A percentile compares a stretch with the other conserved stretches of the same genome.
Evolutionary conservation across 2,888 invertebrate genomes (phyloP).

Genomic region (Itoplectis maculator): DNA sequence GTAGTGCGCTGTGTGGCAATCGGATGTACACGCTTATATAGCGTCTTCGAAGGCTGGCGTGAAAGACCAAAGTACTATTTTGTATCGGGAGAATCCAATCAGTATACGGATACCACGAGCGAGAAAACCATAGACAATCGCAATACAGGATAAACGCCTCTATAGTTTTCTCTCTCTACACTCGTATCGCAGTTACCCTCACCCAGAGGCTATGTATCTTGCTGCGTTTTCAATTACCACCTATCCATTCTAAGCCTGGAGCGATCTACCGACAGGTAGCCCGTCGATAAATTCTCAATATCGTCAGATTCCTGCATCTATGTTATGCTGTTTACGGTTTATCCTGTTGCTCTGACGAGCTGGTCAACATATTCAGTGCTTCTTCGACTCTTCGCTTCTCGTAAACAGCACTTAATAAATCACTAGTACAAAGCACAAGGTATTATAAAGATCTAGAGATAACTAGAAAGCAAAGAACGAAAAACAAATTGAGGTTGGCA

Average conservation of each 20-base stretch:
- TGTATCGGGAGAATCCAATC: slow-evolving; percentile 61
- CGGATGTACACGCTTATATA: slow-evolving; percentile 4
- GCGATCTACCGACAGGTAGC: slow-evolving; percentile 61
- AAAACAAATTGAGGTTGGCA: neutral
- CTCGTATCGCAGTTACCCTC: slow-evolving; percentile 31
- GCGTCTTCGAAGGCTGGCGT: slow-evolving; percentile 21
- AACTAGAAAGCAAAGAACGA: no score
- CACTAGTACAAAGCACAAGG: no score
- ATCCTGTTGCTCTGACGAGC: slow-evolving; percentile 15
- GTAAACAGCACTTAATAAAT: slow-evolving; percentile 10
- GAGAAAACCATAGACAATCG: slow-evolving; percentile 48
- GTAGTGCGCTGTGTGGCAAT: neutral
- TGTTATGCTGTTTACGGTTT: slow-evolving; percentile 53
- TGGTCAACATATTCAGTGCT: neutral
- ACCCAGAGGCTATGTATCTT: slow-evolving; percentile 59
- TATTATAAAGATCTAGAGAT: no score
- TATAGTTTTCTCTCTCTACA: slow-evolving; percentile 23
- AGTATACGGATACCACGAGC: slow-evolving; percentile 55
- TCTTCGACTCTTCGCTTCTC: slow-evolving; percentile 32
- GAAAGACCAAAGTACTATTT: slow-evolving; percentile 43
- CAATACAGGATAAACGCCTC: slow-evolving; percentile 3
- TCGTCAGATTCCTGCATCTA: slow-evolving; percentile 60
- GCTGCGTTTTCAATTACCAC: slow-evolving; percentile 67
- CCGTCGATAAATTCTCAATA: slow-evolving; percentile 66
- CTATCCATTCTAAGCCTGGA: slow-evolving; percentile 59